Conservation (phyloP, 2,113 vertebrate species). For the Tamias sibiricus region DNA sequence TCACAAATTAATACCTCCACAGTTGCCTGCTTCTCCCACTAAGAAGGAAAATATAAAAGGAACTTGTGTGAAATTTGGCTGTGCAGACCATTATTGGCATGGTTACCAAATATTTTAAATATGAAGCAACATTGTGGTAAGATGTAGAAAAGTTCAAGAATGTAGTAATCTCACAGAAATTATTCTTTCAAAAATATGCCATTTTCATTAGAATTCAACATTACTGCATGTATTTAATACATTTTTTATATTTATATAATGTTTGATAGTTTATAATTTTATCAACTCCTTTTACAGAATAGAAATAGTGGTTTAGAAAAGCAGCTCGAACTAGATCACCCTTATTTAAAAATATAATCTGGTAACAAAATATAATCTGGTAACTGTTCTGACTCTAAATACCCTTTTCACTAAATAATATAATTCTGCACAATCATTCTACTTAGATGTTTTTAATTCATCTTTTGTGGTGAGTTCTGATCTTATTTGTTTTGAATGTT, state of each 20-base stretch:
- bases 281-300: neutral
- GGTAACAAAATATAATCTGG: too few relatives aligned
- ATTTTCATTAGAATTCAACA: neutral
- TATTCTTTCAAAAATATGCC: neutral
- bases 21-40: slow-evolving; percentile 62
- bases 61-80: slow-evolving; percentile 78
- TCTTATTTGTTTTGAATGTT: neutral
- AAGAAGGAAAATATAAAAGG: slow-evolving; percentile 67
- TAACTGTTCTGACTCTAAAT: neutral
- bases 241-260: neutral
- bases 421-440: neutral
- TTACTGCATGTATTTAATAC: neutral
- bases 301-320: neutral
- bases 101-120: slow-evolving; percentile 73
- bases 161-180: neutral
- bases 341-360: neutral
- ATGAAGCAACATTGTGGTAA: slow-evolving; percentile 1
- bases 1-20: slow-evolving; percentile 58
- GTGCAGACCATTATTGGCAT: neutral
- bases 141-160: neutral
- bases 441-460: neutral
- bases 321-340: neutral
- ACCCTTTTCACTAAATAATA: neutral
- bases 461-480: neutral
- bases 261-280: neutral